These are phyloP conservation scores for Catamblyrhynchus diadema DNA, from an alignment of 2,797 vertebrate genomes.

Conservation along the genomic window DNA sequence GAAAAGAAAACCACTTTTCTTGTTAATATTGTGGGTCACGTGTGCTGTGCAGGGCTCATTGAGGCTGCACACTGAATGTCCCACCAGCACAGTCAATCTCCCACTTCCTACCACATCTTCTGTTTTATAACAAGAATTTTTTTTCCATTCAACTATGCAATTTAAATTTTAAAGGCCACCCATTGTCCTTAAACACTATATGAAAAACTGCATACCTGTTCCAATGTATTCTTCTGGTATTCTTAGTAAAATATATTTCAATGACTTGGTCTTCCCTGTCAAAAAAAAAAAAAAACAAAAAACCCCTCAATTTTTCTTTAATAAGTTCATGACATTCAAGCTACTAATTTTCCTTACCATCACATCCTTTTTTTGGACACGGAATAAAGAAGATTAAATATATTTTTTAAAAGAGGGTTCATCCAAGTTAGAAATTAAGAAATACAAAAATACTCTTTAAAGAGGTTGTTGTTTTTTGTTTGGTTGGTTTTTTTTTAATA, in stretches of 20 bases:
- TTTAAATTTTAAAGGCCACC: neutral
- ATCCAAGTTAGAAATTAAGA: neutral
- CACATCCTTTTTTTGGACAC: neutral
- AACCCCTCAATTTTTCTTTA: neutral
- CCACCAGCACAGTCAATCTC: neutral
- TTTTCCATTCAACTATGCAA: neutral
- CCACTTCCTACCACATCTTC: neutral
- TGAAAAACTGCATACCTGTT: neutral
- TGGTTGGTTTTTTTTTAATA: rapidly evolving
- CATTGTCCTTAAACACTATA: neutral
- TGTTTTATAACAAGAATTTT: neutral
- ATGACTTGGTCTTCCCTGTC: neutral
- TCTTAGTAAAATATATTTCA: neutral
- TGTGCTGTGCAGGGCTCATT: neutral
- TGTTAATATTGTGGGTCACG: neutral
- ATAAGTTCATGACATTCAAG: neutral
- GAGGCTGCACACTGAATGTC: neutral
- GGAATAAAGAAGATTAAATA: neutral
- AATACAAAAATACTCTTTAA: neutral
- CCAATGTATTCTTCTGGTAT: neutral
- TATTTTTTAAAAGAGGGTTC: neutral
- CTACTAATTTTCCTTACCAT: neutral
- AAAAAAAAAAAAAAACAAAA: neutral
- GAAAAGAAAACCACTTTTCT: neutral
- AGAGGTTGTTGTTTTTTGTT: neutral